Base-by-base conservation (phyloP, 1,140 invertebrate species). In the Dinoponera quadriceps region DNA sequence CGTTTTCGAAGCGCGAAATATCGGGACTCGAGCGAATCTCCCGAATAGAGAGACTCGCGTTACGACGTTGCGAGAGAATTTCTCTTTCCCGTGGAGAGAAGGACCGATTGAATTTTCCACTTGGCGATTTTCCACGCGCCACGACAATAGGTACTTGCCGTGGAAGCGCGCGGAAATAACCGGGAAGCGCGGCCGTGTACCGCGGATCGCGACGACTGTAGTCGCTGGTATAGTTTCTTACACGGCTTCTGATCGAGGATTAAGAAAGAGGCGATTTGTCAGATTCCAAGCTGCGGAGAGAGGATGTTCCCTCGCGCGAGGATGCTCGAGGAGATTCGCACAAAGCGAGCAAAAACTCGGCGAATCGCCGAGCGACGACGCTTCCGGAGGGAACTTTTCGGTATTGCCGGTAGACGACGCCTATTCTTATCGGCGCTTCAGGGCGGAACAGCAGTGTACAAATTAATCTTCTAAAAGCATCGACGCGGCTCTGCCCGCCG, bases 401-500 rank as follows among this genome's bases (percentile, higher is more conserved):
- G 48, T 71, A 66, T 62, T 54, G 44, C 49, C 38, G 22, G 27
- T 18, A 44, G 27, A 5, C 18, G 48, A 66, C 38, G 22, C 20
- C 33, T 62, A 51, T 83, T 78, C 80, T 87, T 86, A 78, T 83
- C 80, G 65, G 16, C 57, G 59, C 48, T 57, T n/a, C 51, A 22
- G 49, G 20, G 3, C 73, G 18, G 48, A 65, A 75, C 72, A 69
- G 51, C 65, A 55, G 44, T 60, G 80, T 83, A 78, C 85, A 87
- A 87, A 86, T 87, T 87, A 87, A 87, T 87, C 85, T 87, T 57
- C 85, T 87, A 86, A 87, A 87, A 86, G 85, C 85, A 86, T 62
- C 85, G 18, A 63, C 44, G 33, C 54, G 57, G 54, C 60, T 27
- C 78, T 33, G 16, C 51, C 29, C 5, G 38, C 51, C 49, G 38